Base-by-base conservation (phyloP, 2,113 vertebrate species). In the Melanerpes aurifrons region DNA sequence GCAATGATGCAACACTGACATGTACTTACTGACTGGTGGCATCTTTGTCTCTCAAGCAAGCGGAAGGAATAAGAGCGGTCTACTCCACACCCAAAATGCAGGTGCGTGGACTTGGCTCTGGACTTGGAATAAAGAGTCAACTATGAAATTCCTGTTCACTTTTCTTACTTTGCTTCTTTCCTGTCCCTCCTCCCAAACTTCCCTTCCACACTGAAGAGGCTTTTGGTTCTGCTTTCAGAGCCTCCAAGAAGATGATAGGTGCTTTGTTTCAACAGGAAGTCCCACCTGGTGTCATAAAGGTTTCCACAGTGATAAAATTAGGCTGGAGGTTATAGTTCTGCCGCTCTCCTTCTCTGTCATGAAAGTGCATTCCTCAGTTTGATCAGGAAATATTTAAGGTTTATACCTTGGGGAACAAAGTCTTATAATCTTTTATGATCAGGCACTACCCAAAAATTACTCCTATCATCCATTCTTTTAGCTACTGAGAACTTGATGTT, bases 111-210 rank as follows among this genome's bases (percentile, higher is more conserved):
- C 64, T 32, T 57, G 61, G 8, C 17, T 54, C 40, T 43, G 68
- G 7, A 0, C 26, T 71, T 47, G 62, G 14, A 90, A 17, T 20
- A 50, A n/a, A 32, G 12, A 6, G 9, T n/a, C 48, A 58, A 43
- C 4, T 6, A 20, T 32, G 58, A 61, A 75, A 25, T 58, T 73
- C 16, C 32, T 66, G 8, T 32, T 79, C 76, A 26, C 1, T 82
- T 78, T 50, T 26, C 13, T 48, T 22, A 10, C 31, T 40, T 89
- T 72, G 22, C 5, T 18, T 22, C 47, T 59, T 35, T 10, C 19
- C 18, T 7, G 54, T 1, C 1, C 15, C 28, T 22, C 2, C 18
- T 57, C 70, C 57, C 53, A 13, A 0, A 13, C 47, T 8, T 64
- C 11, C 40, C 2, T 12, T 66, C 31, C 69, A 53, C 12, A 3